Conservation (phyloP, 2,888 invertebrate genomes). For the Micoletzkya japonica region DNA sequence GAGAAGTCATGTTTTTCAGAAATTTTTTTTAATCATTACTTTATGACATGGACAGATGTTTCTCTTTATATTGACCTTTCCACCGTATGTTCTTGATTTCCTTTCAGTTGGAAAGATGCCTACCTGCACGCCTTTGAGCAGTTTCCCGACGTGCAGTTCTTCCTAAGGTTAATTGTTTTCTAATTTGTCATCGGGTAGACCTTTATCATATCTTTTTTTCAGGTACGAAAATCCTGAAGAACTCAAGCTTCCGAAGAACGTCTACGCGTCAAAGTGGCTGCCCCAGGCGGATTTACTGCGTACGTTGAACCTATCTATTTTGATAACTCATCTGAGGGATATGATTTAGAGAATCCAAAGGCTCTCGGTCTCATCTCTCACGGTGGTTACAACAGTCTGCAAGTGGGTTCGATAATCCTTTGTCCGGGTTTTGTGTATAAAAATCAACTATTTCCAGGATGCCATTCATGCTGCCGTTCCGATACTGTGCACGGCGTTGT, state of each 20-base stretch:
- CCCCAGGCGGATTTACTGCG: slow-evolving; percentile 49
- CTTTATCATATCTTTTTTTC: not conserved
- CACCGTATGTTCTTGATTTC: too few relatives aligned
- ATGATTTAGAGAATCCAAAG: slow-evolving; percentile 73
- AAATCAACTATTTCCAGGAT: slow-evolving; percentile 32
- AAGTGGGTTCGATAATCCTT: slow-evolving; percentile 64
- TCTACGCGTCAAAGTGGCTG: slow-evolving; percentile 49
- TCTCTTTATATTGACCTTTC: too few relatives aligned
- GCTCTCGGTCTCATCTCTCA: slow-evolving; percentile 76
- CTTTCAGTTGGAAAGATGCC: slow-evolving; percentile 30
- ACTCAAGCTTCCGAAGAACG: slow-evolving; percentile 35
- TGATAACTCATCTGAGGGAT: not conserved
- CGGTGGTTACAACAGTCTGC: slow-evolving; percentile 76
- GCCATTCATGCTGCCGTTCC: slow-evolving; percentile 44
- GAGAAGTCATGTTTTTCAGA: not conserved
- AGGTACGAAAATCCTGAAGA: slow-evolving; percentile 19
- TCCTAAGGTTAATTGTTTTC: slow-evolving; percentile 32
- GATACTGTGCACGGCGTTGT: slow-evolving; percentile 42
- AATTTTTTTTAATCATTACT: too few relatives aligned
- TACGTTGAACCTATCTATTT: not conserved
- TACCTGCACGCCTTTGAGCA: slow-evolving; percentile 37
- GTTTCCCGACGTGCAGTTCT: slow-evolving; percentile 45
- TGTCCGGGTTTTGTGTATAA: not conserved
- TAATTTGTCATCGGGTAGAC: not conserved
- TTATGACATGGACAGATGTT: too few relatives aligned